These are phyloP conservation scores for Hemitrygon akajei DNA, from an alignment of 2,797 vertebrate species.

Conservation along the genomic window DNA sequence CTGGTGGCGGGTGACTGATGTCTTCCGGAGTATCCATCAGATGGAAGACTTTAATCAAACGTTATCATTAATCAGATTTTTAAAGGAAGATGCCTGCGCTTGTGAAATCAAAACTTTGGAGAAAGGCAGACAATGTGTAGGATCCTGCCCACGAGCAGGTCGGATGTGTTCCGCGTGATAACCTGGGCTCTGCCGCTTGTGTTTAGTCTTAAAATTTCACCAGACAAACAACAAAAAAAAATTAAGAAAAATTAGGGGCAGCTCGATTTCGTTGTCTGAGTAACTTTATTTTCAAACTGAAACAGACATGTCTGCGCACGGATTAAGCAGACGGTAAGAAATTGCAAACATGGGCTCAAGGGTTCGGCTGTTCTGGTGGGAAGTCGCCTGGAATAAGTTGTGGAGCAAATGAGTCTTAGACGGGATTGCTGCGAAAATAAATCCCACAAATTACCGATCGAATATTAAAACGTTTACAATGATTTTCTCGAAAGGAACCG, in stretches of 20 bases:
- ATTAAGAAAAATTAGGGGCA: background rate
- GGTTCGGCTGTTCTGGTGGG: background rate
- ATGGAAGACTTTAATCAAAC: background rate
- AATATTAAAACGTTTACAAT: background rate
- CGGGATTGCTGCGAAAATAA: no score
- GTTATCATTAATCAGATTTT: constrained; percentile 11
- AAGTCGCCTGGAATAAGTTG: background rate
- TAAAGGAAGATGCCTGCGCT: constrained; percentile 1
- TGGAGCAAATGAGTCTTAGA: background rate
- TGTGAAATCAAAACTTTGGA: constrained; percentile 6
- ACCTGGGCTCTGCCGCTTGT: background rate
- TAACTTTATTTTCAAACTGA: constrained; percentile 5
- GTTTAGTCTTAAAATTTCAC: background rate
- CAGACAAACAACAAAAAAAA: background rate
- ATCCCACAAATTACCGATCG: background rate
- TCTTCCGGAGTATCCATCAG: background rate
- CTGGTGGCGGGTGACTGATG: background rate
- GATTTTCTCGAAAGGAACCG: background rate
- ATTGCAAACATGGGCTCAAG: background rate
- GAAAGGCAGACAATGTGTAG: background rate
- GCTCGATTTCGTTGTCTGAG: background rate
- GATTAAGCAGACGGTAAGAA: background rate
- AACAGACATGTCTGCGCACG: background rate
- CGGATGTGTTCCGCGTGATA: background rate
- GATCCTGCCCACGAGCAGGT: background rate